Evolutionary conservation across 2,113 vertebrate genomes (phyloP), one percentile per base, ranked within the genome.

Genomic region (Neogobius melanostomus): DNA sequence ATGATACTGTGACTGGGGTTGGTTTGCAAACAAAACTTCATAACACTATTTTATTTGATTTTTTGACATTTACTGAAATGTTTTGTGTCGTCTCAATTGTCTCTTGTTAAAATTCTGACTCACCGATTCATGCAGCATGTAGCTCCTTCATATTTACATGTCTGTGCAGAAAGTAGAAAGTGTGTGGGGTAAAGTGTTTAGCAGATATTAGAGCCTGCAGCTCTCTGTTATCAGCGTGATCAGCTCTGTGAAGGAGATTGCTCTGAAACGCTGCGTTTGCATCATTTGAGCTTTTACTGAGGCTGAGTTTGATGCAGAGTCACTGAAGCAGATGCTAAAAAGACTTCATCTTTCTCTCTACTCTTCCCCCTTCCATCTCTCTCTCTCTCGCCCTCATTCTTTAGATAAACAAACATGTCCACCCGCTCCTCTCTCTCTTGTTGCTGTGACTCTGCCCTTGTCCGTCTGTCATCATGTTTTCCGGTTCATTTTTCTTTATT

Each of bases 151-250:
- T 14, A 50, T 50, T 15, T 14, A 11, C 5, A 6, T 0, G 11
- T 0, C 11, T 21, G 52, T 17, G n/a, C n/a, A 21, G n/a, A n/a
- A 36, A 36, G 28, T 36, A 36, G 28, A 3, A 3, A 36, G 28
- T 5, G 28, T 36, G 28, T 36, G 50, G 6, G 14, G 15, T 50
- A 15, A 50, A 50, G 49, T 53, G 16, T 21, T 66, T 5, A 36
- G 79, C 52, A 75, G 74, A 71, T 64, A 78, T 64, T 21, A 21
- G 2, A 1, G 74, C 81, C 69, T 50, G 11, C 6, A 14, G 15
- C 5, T 1, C 11, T 53, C 17, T 76, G 64, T 71, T 85, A 82
- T 88, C 80, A 68, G 69, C 49, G 75, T 69, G 69, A 84, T 85
- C 74, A 80, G 71, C 68, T 42, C 52, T 43, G 50, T 56, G 57